Percentiles rank a stretch among this genome's conserved stretches.
Conservation (phyloP, 2,888 invertebrate genomes). For the Bruchidius siliquastri region DNA sequence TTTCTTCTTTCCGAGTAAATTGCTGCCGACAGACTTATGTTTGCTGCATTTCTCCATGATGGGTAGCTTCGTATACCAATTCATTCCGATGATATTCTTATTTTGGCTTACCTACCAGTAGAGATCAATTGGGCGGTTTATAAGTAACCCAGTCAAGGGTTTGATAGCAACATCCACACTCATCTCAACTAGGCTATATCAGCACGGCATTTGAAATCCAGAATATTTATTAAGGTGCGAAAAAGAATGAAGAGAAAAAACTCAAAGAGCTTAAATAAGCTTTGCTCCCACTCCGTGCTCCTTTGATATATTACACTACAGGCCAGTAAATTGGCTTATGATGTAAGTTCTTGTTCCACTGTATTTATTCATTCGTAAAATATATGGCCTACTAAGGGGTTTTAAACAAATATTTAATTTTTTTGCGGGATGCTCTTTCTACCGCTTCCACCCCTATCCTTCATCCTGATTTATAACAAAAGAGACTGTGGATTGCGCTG, state of each 20-base stretch:
- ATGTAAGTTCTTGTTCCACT: not conserved
- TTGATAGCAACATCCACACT: no score
- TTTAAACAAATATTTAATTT: not conserved
- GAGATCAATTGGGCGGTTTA: no score
- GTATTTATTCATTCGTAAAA: not conserved
- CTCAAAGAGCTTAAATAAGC: not conserved
- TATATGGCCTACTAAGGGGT: not conserved
- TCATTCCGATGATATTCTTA: no score
- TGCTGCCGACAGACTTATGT: no score
- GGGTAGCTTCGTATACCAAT: no score
- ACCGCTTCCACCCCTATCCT: not conserved
- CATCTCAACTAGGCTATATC: no score
- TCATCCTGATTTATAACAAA: not conserved
- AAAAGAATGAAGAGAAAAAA: not conserved
- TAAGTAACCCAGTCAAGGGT: no score
- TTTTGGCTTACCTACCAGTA: no score
- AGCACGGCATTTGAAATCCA: no score
- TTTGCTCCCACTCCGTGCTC: not conserved
- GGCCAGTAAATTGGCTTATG: not conserved
- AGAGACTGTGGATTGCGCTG: not conserved
- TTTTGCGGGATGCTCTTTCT: not conserved
- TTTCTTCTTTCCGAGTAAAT: no score
- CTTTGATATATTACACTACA: not conserved
- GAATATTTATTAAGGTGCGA: not conserved
- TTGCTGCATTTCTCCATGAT: no score